Evolutionary conservation across 2,888 invertebrate genomes (phyloP).

Genomic region (Andricus quercusramuli): DNA sequence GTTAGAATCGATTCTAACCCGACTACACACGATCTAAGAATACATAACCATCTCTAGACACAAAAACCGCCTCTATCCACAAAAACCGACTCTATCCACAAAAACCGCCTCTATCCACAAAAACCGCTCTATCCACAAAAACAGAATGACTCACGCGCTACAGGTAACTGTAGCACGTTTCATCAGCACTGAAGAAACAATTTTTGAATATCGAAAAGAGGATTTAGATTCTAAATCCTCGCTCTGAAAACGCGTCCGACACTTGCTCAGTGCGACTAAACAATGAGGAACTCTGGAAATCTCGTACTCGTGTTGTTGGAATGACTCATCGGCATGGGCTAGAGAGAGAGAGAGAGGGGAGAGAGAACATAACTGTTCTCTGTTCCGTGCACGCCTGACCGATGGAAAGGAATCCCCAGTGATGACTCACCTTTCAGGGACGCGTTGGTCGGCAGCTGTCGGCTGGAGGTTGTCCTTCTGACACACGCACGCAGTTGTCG

Average conservation of each 20-base stretch:
- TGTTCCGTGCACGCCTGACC: constrained; percentile 34
- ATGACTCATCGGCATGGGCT: constrained; percentile 20
- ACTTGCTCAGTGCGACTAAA: constrained; percentile 29
- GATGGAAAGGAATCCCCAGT: constrained; percentile 35
- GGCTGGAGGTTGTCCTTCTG: constrained; percentile 35
- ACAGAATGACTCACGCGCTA: constrained; percentile 36
- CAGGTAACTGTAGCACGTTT: constrained; percentile 17
- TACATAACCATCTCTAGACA: background rate
- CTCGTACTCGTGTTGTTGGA: constrained; percentile 35
- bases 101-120: no score
- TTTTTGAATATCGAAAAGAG: background rate
- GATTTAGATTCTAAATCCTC: no score
- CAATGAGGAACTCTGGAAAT: constrained; percentile 26
- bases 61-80: background rate
- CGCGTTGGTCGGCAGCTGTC: constrained; percentile 33
- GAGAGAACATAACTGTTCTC: constrained; percentile 35
- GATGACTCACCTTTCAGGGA: constrained; percentile 51
- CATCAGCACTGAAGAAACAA: background rate
- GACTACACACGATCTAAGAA: constrained; percentile 15
- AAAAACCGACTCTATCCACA: no score
- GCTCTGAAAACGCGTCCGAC: constrained; percentile 22
- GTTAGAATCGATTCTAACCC: constrained; percentile 29
- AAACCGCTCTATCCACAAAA: no score
- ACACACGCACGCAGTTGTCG: background rate
- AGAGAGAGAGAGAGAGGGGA: background rate